These are phyloP conservation scores for Sebastes schlegelii DNA, from an alignment of 2,113 vertebrate genomes.

Conservation along the genomic window DNA sequence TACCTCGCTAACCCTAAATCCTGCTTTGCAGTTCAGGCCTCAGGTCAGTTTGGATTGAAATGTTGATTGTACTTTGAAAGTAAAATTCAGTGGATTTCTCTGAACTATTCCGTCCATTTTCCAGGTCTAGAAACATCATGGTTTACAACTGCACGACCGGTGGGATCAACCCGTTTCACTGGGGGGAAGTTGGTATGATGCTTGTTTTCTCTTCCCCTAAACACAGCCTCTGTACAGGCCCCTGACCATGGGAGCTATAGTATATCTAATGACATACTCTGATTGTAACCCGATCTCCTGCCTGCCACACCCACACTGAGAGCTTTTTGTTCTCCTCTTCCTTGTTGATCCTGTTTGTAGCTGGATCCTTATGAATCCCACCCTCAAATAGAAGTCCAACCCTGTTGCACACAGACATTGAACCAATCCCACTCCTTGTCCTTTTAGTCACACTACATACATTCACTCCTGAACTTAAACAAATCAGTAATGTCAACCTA, in stretches of 20 bases:
- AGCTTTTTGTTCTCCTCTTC: slow-evolving; percentile 16
- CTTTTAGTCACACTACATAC: background rate
- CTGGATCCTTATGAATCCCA: background rate
- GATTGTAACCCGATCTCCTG: slow-evolving; percentile 40
- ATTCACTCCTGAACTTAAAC: background rate
- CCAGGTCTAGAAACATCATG: slow-evolving; percentile 91
- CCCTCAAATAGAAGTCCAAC: background rate
- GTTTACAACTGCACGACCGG: slow-evolving; percentile 99
- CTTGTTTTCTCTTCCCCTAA: slow-evolving; percentile 3
- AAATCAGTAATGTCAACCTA: background rate
- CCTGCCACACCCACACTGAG: slow-evolving; percentile 28
- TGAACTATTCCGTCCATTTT: slow-evolving; percentile 1
- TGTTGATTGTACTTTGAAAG: too few relatives aligned
- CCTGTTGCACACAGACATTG: background rate
- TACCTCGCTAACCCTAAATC: too few relatives aligned
- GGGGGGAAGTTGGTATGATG: slow-evolving; percentile 98
- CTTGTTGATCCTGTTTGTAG: background rate
- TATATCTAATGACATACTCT: slow-evolving; percentile 3
- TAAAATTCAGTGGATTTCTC: too few relatives aligned
- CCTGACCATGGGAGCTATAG: background rate
- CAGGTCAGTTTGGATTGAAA: too few relatives aligned
- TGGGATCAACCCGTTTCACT: slow-evolving; percentile 96
- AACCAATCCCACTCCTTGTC: background rate
- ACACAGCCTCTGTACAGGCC: slow-evolving; percentile 1
- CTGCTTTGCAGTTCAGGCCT: too few relatives aligned